Conservation (phyloP, 1,140 invertebrate species). For the Drosophila teissieri region DNA sequence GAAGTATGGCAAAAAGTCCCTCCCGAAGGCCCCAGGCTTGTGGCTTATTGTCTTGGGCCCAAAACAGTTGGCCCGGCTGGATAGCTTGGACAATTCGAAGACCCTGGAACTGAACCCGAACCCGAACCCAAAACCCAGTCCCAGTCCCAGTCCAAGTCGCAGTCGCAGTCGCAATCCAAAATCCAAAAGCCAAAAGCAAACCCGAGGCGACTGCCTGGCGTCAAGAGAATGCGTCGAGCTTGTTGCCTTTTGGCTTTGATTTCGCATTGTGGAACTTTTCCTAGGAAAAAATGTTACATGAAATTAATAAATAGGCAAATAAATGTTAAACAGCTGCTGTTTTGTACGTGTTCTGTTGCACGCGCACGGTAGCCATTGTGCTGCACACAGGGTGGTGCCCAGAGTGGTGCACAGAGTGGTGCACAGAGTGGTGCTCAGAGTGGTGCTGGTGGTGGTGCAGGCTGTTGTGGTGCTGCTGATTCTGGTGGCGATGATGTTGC, state of each 20-base stretch:
- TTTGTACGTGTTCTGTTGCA: slow-evolving; percentile 78
- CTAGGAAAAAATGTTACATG: slow-evolving; percentile 83
- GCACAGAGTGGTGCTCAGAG: slow-evolving; percentile 11
- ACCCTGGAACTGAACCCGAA: slow-evolving; percentile 42
- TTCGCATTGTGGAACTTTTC: slow-evolving; percentile 80
- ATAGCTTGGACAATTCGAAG: slow-evolving; percentile 70
- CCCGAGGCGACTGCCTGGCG: slow-evolving; percentile 74
- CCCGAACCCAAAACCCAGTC: slow-evolving; percentile 14
- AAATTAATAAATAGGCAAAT: slow-evolving; percentile 84
- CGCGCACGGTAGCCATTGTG: slow-evolving; percentile 81
- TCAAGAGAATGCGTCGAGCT: slow-evolving; percentile 82
- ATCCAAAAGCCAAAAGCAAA: slow-evolving; percentile 3
- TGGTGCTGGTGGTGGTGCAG: not conserved
- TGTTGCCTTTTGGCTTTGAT: slow-evolving; percentile 80
- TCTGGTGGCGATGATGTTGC: slow-evolving; percentile 59
- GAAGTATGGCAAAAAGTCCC: slow-evolving; percentile 79
- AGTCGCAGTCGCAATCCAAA: not conserved
- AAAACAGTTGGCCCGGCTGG: slow-evolving; percentile 63
- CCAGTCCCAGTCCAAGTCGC: not conserved
- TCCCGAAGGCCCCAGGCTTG: slow-evolving; percentile 49
- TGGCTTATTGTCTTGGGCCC: slow-evolving; percentile 69
- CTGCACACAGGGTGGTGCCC: slow-evolving; percentile 76
- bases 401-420: slow-evolving; percentile 40
- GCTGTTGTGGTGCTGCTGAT: slow-evolving; percentile 3
- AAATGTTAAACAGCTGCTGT: slow-evolving; percentile 83